A percentile compares a stretch with the other conserved stretches of the same genome.
phyloP scores from a whole-genome alignment of 2,113 vertebrate species.

The Corythornis cristatus region DNA sequence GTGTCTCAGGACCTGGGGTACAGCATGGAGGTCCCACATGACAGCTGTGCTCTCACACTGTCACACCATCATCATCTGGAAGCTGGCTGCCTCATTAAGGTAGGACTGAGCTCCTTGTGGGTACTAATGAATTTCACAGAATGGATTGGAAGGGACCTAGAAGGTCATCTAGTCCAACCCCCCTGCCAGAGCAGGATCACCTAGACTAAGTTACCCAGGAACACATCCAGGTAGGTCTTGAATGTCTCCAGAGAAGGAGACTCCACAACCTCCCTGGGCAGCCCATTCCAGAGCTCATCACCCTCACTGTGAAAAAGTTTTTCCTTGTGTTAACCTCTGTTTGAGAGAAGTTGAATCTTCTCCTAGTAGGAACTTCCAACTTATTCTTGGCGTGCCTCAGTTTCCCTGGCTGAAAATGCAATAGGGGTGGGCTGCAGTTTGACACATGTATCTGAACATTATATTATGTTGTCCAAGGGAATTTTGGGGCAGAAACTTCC shows the following conservation, averaged over 20 bases:
- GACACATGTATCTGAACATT: too few relatives aligned
- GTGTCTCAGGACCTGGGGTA: too few relatives aligned
- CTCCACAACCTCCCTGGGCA: too few relatives aligned
- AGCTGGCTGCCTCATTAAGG: not conserved
- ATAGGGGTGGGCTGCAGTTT: rapidly evolving
- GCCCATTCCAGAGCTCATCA: too few relatives aligned
- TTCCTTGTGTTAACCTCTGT: not conserved
- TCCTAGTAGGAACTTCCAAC: not conserved
- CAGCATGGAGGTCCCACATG: rapidly evolving
- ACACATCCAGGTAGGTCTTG: too few relatives aligned
- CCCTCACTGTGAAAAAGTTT: too few relatives aligned
- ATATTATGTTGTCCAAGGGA: rapidly evolving
- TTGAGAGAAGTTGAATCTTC: not conserved
- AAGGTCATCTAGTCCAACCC: too few relatives aligned
- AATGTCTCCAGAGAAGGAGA: too few relatives aligned
- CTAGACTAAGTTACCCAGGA: too few relatives aligned
- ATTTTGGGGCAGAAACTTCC: not conserved
- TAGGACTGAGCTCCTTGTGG: not conserved
- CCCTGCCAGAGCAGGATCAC: too few relatives aligned
- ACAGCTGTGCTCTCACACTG: rapidly evolving
- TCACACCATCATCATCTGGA: rapidly evolving
- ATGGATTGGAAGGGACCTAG: too few relatives aligned
- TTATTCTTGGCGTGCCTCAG: not conserved
- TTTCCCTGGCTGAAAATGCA: not conserved
- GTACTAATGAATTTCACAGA: not conserved